phyloP scores from a whole-genome alignment of 2,113 vertebrate genomes.

The Cryptoleucopteryx plumbea region DNA sequence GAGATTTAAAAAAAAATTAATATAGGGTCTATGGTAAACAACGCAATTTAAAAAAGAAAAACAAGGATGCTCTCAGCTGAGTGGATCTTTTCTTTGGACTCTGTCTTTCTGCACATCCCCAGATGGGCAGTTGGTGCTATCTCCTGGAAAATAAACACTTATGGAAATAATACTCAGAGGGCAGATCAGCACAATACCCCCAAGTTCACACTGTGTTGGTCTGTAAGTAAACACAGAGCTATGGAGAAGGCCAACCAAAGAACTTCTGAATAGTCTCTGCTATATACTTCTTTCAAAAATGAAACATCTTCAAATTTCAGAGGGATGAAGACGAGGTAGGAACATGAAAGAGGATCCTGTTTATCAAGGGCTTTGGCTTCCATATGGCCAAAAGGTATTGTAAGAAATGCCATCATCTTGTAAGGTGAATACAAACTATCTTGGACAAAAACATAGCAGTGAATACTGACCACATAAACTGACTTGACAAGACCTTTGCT shows the following conservation, averaged over 20 bases:
- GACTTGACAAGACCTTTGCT: neutral
- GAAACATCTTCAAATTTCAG: neutral
- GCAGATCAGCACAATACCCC: neutral
- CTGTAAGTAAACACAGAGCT: neutral
- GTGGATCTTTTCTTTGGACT: neutral
- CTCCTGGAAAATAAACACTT: neutral
- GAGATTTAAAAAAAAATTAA: neutral
- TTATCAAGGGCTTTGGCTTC: neutral
- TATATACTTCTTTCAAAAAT: neutral
- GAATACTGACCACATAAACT: neutral
- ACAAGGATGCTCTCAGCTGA: neutral
- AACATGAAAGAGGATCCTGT: neutral
- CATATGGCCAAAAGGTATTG: neutral
- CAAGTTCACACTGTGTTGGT: neutral
- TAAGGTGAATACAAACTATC: neutral
- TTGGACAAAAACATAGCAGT: neutral
- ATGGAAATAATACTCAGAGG: neutral
- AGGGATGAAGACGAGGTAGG: neutral
- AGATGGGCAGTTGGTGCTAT: neutral
- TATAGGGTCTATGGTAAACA: neutral
- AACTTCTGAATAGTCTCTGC: neutral
- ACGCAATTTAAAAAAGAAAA: neutral
- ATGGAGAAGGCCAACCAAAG: neutral
- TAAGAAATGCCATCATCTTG: neutral
- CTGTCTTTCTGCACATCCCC: neutral